Percentiles rank a stretch among this genome's conserved stretches.
phyloP scores from a whole-genome alignment of 2,113 vertebrate species.

The Peromyscus maniculatus region DNA sequence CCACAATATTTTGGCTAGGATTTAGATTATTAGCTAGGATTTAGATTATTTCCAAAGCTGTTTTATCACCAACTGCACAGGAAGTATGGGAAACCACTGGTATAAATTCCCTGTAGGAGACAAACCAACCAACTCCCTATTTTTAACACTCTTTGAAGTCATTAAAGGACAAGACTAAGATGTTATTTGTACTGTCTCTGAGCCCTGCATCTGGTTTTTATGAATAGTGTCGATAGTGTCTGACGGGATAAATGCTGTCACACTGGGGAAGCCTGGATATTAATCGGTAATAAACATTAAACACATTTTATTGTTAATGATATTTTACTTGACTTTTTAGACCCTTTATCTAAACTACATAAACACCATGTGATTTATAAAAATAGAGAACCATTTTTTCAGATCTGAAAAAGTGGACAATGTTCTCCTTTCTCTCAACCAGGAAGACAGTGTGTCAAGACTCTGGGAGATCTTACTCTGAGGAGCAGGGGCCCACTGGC shows the following conservation, averaged over 20 bases:
- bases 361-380: not conserved
- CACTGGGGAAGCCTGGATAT: not conserved
- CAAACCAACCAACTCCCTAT: not conserved
- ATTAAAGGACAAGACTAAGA: constrained; percentile 4
- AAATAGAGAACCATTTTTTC: constrained; percentile 31
- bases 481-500: not conserved
- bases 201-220: not conserved
- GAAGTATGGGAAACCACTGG: constrained; percentile 35
- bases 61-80: not conserved
- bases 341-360: not conserved
- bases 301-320: not conserved
- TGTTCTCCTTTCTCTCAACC: not conserved
- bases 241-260: not conserved
- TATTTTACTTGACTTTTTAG: constrained; percentile 31
- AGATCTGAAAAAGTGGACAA: not conserved
- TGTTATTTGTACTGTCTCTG: constrained; percentile 20
- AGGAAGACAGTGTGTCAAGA: constrained; percentile 25
- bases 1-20: not conserved
- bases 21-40: not conserved
- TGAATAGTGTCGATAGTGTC: not conserved
- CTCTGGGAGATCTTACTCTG: not conserved
- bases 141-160: constrained; percentile 18
- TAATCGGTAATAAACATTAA: not conserved
- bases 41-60: not conserved
- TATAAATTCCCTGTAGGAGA: constrained; percentile 38